Conservation (phyloP, 2,797 vertebrate genomes). For the Sylvia borin region DNA sequence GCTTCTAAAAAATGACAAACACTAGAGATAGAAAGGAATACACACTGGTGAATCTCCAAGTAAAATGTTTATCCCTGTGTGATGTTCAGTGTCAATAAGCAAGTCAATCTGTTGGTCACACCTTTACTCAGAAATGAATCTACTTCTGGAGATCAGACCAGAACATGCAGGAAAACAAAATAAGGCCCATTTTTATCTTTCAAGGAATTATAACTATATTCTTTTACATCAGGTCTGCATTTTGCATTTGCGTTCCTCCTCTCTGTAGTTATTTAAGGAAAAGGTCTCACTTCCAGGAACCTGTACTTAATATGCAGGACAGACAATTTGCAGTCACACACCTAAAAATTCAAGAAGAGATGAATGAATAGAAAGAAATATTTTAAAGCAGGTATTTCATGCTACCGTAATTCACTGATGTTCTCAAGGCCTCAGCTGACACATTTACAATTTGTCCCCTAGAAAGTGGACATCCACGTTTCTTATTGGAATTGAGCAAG, state of each 20-base stretch:
- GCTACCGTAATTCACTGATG: background rate
- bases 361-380: background rate
- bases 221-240: background rate
- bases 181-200: background rate
- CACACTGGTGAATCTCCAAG: background rate
- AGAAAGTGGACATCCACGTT: background rate
- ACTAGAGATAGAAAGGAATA: background rate
- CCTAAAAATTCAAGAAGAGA: background rate
- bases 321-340: background rate
- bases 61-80: background rate
- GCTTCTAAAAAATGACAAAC: background rate
- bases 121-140: background rate
- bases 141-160: background rate
- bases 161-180: background rate
- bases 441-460: background rate
- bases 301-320: background rate
- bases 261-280: background rate
- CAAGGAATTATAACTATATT: background rate
- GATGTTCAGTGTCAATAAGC: background rate
- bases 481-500: background rate
- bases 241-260: background rate
- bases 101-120: background rate
- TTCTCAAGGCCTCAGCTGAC: background rate
- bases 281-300: background rate
- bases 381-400: background rate